Conservation (phyloP, 2,113 vertebrate species). For the Microcebus jonahi region DNA sequence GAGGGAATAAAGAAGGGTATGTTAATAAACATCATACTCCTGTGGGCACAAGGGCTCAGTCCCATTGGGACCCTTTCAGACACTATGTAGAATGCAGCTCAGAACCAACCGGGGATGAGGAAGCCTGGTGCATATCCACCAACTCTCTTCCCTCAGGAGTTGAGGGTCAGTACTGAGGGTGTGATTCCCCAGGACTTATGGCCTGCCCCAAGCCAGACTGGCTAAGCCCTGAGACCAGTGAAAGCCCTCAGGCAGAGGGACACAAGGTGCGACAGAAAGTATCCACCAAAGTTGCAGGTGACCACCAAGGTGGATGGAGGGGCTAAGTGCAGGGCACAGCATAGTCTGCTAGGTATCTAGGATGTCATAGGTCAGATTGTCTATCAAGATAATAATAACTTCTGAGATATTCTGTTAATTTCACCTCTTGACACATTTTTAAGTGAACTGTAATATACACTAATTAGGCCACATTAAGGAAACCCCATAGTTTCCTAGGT, state of each 20-base stretch:
- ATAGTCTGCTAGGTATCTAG: neutral
- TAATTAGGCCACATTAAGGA: neutral
- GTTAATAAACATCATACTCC: neutral
- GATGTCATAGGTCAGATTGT: neutral
- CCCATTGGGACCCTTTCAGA: neutral
- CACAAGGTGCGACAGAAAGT: neutral
- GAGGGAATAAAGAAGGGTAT: neutral
- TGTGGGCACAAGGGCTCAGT: neutral
- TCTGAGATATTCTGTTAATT: neutral
- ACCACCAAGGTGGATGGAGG: neutral
- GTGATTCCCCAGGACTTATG: neutral
- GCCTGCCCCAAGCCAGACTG: neutral
- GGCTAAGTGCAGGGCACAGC: neutral
- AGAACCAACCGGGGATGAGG: neutral
- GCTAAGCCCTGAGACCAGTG: neutral
- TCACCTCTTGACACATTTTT: neutral
- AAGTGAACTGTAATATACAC: neutral
- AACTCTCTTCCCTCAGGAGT: neutral
- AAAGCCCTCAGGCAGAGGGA: neutral
- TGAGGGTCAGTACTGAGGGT: neutral
- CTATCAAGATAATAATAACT: neutral
- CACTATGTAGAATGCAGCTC: neutral
- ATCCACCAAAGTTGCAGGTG: neutral
- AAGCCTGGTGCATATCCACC: neutral
- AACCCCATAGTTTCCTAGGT: neutral